Base-by-base conservation (phyloP, 2,888 invertebrate species). In the Synergus umbraculus region DNA sequence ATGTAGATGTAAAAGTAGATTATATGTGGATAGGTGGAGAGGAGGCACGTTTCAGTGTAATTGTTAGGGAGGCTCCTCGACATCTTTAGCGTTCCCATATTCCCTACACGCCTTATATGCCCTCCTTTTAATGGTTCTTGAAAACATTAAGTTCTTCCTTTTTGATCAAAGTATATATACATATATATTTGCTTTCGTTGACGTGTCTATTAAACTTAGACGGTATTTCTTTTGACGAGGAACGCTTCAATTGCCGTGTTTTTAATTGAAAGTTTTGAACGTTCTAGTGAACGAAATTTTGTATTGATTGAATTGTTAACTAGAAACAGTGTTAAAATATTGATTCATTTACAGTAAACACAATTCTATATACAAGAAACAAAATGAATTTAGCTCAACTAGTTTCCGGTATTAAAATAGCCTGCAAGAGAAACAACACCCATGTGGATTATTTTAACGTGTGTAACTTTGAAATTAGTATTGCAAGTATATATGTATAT, bases 31-130 rank as follows among this genome's bases (percentile, higher is more conserved):
- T 43, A 69, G 79, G 80, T 76, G 77, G 79, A 82, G 80, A 82
- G 84, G 80, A 80, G 83, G 85, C 90, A 90, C 90, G 90, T 90
- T 88, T 86, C 87, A 88, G 86, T 85, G 84, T 89, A 90, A 90
- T 89, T 89, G 87, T 90, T 84, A 85, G 86, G 86, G 88, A 84
- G 81, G 86, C 83, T 83, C 82, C 79, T 81, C 85, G 88, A 86
- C 87, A 83, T 81, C 85, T 86, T 86, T 86, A 86, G 87, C 86
- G 87, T 84, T 83, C 83, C 81, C 86, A 44, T 67, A 15, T 5
- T 49, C 49, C 46, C 15, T 5, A 49, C 15, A 5, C 29, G 29
- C 29, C 29, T 29, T 49, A 49, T 43, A 43, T 43, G 9, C 43
- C 7, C n/a, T 66, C 65, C 13, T 22, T 67, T 67, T 29, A 67